Conservation (phyloP, 92 coral and sea anemone genomes). For the Virgularia gustaviana region DNA sequence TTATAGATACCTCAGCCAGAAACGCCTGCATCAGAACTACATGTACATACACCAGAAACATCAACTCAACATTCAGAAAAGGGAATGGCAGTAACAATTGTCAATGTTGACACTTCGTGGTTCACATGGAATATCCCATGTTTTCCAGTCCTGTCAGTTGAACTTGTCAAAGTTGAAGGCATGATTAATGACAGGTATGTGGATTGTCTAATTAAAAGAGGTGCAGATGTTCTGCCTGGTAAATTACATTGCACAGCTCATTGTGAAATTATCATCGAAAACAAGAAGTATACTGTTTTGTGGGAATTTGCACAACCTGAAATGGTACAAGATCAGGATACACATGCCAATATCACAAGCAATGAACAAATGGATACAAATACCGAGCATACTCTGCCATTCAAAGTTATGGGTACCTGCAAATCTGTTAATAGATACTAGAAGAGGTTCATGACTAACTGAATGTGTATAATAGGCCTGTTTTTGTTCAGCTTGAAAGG, state of each 20-base stretch:
- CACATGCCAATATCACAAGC: too few relatives aligned
- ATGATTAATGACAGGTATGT: constrained; percentile 9
- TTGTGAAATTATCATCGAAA: constrained; percentile 28
- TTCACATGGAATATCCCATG: constrained; percentile 49
- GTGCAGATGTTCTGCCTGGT: not conserved
- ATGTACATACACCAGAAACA: too few relatives aligned
- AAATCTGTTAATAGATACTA: constrained; percentile 29
- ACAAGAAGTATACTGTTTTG: constrained; percentile 26
- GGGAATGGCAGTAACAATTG: not conserved
- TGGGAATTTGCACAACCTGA: constrained; percentile 21
- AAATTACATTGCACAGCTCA: constrained; percentile 21
- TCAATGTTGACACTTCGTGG: not conserved
- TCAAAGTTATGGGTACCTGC: constrained; percentile 62
- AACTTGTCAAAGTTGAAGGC: constrained; percentile 37
- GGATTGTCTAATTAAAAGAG: constrained; percentile 26
- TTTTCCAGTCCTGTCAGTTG: constrained; percentile 51
- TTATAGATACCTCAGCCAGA: too few relatives aligned
- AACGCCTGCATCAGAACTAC: too few relatives aligned
- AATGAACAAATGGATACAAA: too few relatives aligned
- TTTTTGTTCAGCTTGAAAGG: constrained; percentile 35
- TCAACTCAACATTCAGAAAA: too few relatives aligned
- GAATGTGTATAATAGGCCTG: constrained; percentile 57
- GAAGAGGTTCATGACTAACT: constrained; percentile 40
- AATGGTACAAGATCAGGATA: too few relatives aligned
- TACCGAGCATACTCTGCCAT: constrained; percentile 25